A percentile compares a stretch with the other conserved stretches of the same genome.
phyloP scores from a whole-genome alignment of 1,140 invertebrate genomes.

The Conopomorpha cramerella region DNA sequence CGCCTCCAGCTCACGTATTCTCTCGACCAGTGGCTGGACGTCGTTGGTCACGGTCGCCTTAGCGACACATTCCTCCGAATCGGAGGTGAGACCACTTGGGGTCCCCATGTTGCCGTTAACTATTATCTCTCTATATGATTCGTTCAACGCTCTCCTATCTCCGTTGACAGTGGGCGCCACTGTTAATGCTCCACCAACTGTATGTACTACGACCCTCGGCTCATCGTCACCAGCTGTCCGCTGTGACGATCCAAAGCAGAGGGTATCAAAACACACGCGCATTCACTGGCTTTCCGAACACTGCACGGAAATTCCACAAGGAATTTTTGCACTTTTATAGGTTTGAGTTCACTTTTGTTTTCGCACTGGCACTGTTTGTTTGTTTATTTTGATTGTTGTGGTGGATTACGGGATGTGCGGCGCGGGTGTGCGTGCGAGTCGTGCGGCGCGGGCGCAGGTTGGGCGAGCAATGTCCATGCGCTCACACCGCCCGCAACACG shows the following conservation, averaged over 20 bases:
- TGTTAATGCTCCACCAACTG: slow-evolving; percentile 10
- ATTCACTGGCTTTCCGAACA: slow-evolving; percentile 63
- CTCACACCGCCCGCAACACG: neutral
- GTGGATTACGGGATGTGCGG: neutral
- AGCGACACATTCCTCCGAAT: slow-evolving; percentile 1
- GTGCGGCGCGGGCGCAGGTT: neutral
- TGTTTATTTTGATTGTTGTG: neutral
- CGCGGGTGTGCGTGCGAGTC: slow-evolving; percentile 1
- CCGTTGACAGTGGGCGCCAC: slow-evolving; percentile 13
- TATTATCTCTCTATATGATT: slow-evolving; percentile 5
- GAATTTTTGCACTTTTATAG: neutral
- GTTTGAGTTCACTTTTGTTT: neutral
- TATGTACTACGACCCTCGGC: slow-evolving; percentile 20
- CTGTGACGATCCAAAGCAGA: too few relatives aligned
- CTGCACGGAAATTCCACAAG: neutral
- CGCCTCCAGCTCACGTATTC: too few relatives aligned
- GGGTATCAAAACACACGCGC: slow-evolving; percentile 77
- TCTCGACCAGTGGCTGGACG: slow-evolving; percentile 66
- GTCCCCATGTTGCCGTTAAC: slow-evolving; percentile 15
- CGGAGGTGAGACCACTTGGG: slow-evolving; percentile 18
- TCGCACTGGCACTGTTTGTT: too few relatives aligned
- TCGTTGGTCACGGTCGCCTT: slow-evolving; percentile 16
- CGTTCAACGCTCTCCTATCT: slow-evolving; percentile 1
- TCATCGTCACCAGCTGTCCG: slow-evolving; percentile 69
- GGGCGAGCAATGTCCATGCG: neutral